Percentiles rank a stretch among this genome's conserved stretches.
Conservation (phyloP, 2,888 invertebrate species). For the Spilosoma lubricipeda region DNA sequence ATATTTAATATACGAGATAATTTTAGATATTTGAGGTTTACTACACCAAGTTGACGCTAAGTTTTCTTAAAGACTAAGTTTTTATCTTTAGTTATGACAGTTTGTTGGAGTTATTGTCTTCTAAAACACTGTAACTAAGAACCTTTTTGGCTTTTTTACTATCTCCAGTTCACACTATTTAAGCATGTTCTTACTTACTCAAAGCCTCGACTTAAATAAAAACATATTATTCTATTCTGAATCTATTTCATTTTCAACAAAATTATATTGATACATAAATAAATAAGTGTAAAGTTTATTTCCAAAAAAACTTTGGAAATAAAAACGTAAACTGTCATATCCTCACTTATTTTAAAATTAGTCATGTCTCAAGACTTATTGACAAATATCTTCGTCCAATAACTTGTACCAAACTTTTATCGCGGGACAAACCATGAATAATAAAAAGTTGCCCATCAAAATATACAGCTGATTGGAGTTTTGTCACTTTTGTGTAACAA, state of each 20-base stretch:
- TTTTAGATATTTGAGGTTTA: neutral
- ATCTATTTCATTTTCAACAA: neutral
- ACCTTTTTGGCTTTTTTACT: too few relatives aligned
- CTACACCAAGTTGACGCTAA: too few relatives aligned
- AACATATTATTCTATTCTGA: neutral
- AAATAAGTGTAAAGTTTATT: neutral
- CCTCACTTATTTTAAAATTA: slow-evolving; percentile 24
- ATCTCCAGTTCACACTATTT: too few relatives aligned
- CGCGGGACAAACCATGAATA: slow-evolving; percentile 55
- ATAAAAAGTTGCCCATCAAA: slow-evolving; percentile 45
- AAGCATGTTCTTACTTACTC: too few relatives aligned
- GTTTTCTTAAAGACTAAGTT: too few relatives aligned
- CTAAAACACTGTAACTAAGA: too few relatives aligned
- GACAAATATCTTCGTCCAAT: slow-evolving; percentile 42
- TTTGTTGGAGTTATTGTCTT: too few relatives aligned
- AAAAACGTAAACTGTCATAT: neutral
- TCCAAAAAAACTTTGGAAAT: neutral
- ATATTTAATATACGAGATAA: neutral
- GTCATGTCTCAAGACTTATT: slow-evolving; percentile 39
- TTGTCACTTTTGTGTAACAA: slow-evolving; percentile 25
- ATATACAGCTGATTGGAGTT: slow-evolving; percentile 50
- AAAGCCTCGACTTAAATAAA: too few relatives aligned
- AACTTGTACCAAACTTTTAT: slow-evolving; percentile 47
- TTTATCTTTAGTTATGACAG: too few relatives aligned
- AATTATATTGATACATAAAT: neutral